phyloP scores from a whole-genome alignment of 1,140 invertebrate genomes.

The Hylaeus volcanicus region DNA sequence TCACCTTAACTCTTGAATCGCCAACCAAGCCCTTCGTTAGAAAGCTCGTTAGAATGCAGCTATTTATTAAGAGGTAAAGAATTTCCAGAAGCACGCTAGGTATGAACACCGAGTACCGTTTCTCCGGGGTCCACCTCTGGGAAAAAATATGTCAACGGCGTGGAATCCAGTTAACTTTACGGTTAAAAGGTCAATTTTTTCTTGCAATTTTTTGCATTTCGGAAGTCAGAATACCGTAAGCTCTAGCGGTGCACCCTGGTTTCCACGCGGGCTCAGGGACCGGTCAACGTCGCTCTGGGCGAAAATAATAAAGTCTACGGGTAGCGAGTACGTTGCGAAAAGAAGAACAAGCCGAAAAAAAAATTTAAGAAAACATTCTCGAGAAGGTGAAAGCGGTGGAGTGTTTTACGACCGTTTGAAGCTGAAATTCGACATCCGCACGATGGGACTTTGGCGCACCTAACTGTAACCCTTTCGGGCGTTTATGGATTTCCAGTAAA shows the following conservation, averaged over 20 bases:
- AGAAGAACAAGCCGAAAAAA: not conserved
- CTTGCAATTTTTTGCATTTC: conserved; percentile 51
- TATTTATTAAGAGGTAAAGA: too few species aligned
- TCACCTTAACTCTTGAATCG: not conserved
- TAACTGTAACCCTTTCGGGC: conserved; percentile 63
- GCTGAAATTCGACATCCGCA: not conserved
- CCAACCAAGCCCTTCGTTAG: not conserved
- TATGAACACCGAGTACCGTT: conserved; percentile 1
- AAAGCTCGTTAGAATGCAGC: not conserved
- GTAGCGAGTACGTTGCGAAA: conserved; percentile 2
- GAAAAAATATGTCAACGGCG: conserved; percentile 60
- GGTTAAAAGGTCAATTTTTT: conserved; percentile 63
- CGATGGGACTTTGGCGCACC: conserved; percentile 1
- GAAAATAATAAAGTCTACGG: conserved; percentile 43
- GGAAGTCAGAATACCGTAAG: conserved; percentile 23
- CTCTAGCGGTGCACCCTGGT: conserved; percentile 21
- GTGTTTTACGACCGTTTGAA: conserved; percentile 45
- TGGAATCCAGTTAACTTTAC: conserved; percentile 54
- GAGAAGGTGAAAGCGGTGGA: conserved; percentile 38
- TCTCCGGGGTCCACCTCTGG: too few species aligned
- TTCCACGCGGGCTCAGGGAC: not conserved
- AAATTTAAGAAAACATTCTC: not conserved
- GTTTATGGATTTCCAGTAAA: conserved; percentile 58
- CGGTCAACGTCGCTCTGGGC: not conserved
- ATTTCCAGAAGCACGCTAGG: not conserved